Evolutionary conservation across 2,888 invertebrate genomes (phyloP), one percentile per base, ranked within the genome.

Genomic region (Nyleta sp.): DNA sequence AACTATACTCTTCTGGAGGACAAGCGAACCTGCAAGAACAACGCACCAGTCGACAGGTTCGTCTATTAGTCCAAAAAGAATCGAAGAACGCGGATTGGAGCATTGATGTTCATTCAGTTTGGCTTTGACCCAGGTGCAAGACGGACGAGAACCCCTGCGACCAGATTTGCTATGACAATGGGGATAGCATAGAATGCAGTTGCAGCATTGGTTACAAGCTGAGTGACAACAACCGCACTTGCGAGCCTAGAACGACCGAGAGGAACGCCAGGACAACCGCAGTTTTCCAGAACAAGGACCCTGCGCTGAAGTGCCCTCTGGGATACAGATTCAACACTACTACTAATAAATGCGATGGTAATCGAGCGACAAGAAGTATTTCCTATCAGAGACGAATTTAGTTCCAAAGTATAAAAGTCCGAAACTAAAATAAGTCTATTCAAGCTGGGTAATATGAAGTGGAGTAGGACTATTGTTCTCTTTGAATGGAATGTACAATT

Each of bases 131-230:
- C 17, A 90, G 95, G 81, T 95, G 95, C 83, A 92, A 92, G 81
- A 91, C 91, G 0, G 92, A 92, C 7, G 81, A 80, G 5, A 95
- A 95, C 86, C 94, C 94, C 0, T 96, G 96, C 85, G 93, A 95
- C 67, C 96, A 96, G 80, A 92, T 93, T 42, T 96, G 96, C 86
- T 92, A 92, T 2, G 95, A 95, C 85, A 95, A 94, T 11, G 95
- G 95, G 0, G 90, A 93, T 0, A 92, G 93, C 0, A 92, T 95
- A 1, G 92, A 93, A 81, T 96, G 96, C 87, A 93, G 94, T 0
- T 96, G 96, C 86, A 91, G 93, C 62, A 91, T 93, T 78, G 96
- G 96, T 0, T 96, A 93, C 87, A 91, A 93, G 81, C 91, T 96
- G 42, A 93, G 92, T 83, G 82, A 91, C 0, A 95, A 96, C 87